Evolutionary conservation across 1,140 invertebrate species (phyloP), one percentile per base, ranked within the genome.

Genomic region (Drosophila mauritiana): DNA sequence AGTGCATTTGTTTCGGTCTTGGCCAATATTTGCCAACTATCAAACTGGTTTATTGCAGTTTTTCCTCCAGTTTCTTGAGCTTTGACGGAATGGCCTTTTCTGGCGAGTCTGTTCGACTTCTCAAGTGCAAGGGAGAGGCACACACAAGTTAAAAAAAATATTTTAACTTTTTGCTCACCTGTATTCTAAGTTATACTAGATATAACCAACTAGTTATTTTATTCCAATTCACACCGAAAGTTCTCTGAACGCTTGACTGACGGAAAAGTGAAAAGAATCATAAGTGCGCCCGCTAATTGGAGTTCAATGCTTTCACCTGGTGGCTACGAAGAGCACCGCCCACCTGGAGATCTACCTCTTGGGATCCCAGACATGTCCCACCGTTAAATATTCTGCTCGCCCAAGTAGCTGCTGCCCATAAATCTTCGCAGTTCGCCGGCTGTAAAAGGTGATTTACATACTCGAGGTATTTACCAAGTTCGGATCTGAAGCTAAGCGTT

Each of bases 1-100:
- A 70, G 67, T 70, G 67, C 67, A 70, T 70, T 70, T 57, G 67
- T 70, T 70, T 70, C 67, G 67, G 67, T 70, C 67, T 70, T 70
- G 67, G 67, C 67, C 67, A 70, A 70, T 70, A 70, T 70, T 70
- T 70, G 67, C 67, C 64, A 70, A 70, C 67, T 70, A 70, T 70
- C 51, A 70, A 70, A 70, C 67, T 70, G 67, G 64, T 70, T 70
- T 70, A 70, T 70, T 70, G 67, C 64, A 46, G 51, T 57, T 49
- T 70, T 55, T 53, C 17, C 34, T 49, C 49, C 49, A 65, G 67
- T 55, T 70, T 70, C 43, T 45, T 36, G 39, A 34, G 34, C 39
- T 42, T 70, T 70, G 67, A 70, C 70, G 67, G 70, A 70, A 70
- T 57, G 64, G 64, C 65, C 67, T 70, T 70, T 69, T 70, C 54